Conservation (phyloP, 2,888 invertebrate species). For the Lasioglossum pauxillum region DNA sequence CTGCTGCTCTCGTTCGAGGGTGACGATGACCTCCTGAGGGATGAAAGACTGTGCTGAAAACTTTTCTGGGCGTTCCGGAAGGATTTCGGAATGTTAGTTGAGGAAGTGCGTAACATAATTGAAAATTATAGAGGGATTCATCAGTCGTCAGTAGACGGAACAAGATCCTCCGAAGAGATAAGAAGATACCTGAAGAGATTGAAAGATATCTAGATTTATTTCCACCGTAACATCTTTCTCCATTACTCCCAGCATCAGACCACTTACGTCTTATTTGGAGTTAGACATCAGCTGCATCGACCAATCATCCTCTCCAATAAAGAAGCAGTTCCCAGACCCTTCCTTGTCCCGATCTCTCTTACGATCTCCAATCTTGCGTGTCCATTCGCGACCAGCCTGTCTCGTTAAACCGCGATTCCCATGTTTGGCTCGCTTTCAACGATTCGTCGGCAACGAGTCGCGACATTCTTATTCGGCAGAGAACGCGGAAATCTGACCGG, state of each 20-base stretch:
- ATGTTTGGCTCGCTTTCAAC: not conserved
- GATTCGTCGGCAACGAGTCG: not conserved
- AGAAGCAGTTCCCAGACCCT: not conserved
- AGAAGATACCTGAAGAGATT: not conserved
- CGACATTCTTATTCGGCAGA: not conserved
- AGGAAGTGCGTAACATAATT: not conserved
- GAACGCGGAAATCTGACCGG: conserved; percentile 3
- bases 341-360: not conserved
- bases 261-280: conserved; percentile 10
- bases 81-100: not conserved
- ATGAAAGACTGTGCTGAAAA: not conserved
- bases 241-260: not conserved
- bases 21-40: not conserved
- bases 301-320: conserved; percentile 1
- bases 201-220: not conserved
- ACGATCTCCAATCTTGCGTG: not conserved
- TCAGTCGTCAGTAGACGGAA: not conserved
- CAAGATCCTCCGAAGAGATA: not conserved
- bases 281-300: not conserved
- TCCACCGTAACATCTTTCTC: not conserved
- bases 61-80: not conserved
- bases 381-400: conserved; percentile 6
- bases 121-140: not conserved
- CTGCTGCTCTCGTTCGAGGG: not conserved
- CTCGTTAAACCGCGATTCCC: conserved; percentile 21